phyloP scores from a whole-genome alignment of 2,797 vertebrate species.

The Crocodylus rhombifer region DNA sequence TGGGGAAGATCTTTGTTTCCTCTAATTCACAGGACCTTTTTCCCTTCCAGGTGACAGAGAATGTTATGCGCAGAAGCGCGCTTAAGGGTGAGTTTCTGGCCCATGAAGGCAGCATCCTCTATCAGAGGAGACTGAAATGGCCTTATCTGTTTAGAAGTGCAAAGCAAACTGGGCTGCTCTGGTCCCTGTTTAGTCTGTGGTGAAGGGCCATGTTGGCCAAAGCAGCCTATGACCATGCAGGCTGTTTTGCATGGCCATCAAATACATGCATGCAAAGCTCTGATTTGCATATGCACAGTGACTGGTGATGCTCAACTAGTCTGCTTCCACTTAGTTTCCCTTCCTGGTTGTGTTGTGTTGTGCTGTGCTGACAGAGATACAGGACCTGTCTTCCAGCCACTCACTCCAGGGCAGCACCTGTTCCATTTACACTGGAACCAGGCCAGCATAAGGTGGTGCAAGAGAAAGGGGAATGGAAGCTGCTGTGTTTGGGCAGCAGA shows the following conservation, averaged over 20 bases:
- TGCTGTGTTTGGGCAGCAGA: not conserved
- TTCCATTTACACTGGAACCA: not conserved
- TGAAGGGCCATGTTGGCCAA: not conserved
- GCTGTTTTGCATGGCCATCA: not conserved
- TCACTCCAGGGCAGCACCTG: not conserved
- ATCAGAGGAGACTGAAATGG: not conserved
- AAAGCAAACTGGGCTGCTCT: too few species aligned
- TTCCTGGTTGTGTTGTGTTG: not conserved
- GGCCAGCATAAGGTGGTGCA: not conserved
- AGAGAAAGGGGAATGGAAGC: not conserved
- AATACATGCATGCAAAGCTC: not conserved
- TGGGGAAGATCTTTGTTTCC: rapidly evolving
- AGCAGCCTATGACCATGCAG: not conserved
- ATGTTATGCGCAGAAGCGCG: conserved; percentile 82
- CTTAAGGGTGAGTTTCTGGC: conserved; percentile 83
- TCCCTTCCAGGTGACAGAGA: conserved; percentile 86
- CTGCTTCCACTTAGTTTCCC: not conserved
- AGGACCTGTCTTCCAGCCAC: too few species aligned
- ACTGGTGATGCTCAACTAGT: not conserved
- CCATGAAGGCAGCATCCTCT: rapidly evolving
- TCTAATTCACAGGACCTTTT: not conserved
- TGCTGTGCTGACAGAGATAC: not conserved
- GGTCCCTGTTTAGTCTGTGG: not conserved
- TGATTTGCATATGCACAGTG: not conserved
- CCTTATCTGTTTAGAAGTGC: too few species aligned